Evolutionary conservation across 2,113 vertebrate species (phyloP), one percentile per base, ranked within the genome.

Genomic region (Gila orcuttii): DNA sequence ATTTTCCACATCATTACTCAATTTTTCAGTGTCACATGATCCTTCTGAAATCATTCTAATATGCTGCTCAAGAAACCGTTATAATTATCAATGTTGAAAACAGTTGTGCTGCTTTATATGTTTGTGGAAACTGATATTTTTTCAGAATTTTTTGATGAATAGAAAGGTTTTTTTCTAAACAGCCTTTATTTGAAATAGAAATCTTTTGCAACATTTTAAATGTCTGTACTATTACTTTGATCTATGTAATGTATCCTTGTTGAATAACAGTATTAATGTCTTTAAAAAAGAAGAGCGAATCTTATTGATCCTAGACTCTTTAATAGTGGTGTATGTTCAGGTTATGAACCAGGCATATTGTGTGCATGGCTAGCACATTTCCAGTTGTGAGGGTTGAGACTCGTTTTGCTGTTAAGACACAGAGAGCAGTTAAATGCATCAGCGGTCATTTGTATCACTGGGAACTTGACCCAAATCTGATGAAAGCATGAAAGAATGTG

Each of bases 401-500:
- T 80, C 2, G 8, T 81, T 80, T 80, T 64, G 59, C 39, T 28
- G 13, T 64, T 25, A 80, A 73, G 17, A 25, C 45, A 25, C 62
- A 85, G 33, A 84, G 31, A 31, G 68, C 55, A 57, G 69, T 84
- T 80, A 80, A 80, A 80, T 80, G 78, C 78, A 81, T 81, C 45
- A 82, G 68, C 57, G 28, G 57, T 45, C 68, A 59, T 66, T 81
- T 62, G 59, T 64, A 74, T 82, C 74, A 57, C 7, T 71, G 45
- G 28, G 23, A 86, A 60, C 79, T 31, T 83, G 69, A 83, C 79
- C 79, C 79, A 77, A 59, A 83, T 83, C 45, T 86, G 79, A 76
- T 25, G 79, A 45, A 83, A 86, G 59, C 71, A 57, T 28, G 23
- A 60, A 75, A 85, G 57, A 74, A 87, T 59, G 60, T 57, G 25